A percentile compares a stretch with the other conserved stretches of the same genome.
Evolutionary conservation across 2,888 invertebrate species (phyloP).

Genomic region (Drosophila anceps): DNA sequence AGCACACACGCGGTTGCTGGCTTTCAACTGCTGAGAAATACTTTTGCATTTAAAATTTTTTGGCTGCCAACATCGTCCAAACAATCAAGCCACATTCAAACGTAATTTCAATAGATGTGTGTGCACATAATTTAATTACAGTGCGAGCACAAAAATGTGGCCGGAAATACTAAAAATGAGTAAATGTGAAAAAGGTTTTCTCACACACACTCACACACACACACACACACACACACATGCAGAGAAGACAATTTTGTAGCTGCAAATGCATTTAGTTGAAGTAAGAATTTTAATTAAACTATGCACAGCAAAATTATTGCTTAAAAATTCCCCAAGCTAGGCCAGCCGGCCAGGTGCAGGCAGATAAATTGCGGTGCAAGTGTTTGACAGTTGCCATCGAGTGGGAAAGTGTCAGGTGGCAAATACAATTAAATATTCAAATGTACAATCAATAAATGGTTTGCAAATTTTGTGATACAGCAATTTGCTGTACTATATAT

Average conservation of each 20-base stretch:
- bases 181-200: constrained; percentile 25
- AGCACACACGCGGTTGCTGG: constrained; percentile 13
- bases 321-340: constrained; percentile 48
- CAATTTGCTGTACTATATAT: constrained; percentile 36
- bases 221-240: not conserved
- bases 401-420: constrained; percentile 44
- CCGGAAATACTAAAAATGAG: constrained; percentile 30
- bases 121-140: constrained; percentile 48
- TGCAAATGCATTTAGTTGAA: constrained; percentile 51
- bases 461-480: constrained; percentile 39
- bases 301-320: constrained; percentile 63
- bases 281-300: constrained; percentile 73
- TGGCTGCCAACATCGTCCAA: not conserved
- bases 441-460: constrained; percentile 73
- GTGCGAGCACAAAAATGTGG: constrained; percentile 22
- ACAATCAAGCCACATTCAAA: constrained; percentile 55
- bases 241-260: constrained; percentile 34
- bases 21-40: constrained; percentile 11
- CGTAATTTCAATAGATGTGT: constrained; percentile 28
- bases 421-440: constrained; percentile 77
- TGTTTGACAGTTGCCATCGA: constrained; percentile 40
- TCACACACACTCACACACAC: not conserved
- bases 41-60: constrained; percentile 22
- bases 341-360: constrained; percentile 18
- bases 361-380: constrained; percentile 20